phyloP scores from a whole-genome alignment of 1,140 invertebrate species.

The Drosophila malerkotliana region DNA sequence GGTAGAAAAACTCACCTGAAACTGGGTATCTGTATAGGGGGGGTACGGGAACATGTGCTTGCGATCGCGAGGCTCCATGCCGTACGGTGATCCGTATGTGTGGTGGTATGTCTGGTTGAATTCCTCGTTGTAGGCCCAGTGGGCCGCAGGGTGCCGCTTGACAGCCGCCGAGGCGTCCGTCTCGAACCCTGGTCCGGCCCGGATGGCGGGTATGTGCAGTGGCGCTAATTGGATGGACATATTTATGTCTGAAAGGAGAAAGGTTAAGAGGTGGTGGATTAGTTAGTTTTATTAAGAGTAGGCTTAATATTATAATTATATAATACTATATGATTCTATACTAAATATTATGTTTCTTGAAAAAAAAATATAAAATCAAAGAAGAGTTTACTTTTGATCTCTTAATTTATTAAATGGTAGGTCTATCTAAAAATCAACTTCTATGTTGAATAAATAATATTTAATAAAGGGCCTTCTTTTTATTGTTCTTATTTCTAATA shows the following conservation, averaged over 20 bases:
- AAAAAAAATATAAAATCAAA: too few relatives aligned
- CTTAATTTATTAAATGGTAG: too few relatives aligned
- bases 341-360: not conserved
- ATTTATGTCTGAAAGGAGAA: conserved; percentile 66
- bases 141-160: conserved; percentile 81
- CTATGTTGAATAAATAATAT: not conserved
- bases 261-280: not conserved
- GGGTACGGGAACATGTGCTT: conserved; percentile 83
- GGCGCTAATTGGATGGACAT: conserved; percentile 83
- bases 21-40: conserved; percentile 82
- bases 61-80: conserved; percentile 80
- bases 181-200: conserved; percentile 81
- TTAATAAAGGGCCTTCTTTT: too few relatives aligned
- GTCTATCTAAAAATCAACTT: too few relatives aligned
- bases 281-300: not conserved
- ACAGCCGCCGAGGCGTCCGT: conserved; percentile 78
- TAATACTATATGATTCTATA: too few relatives aligned
- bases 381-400: too few relatives aligned
- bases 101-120: conserved; percentile 76
- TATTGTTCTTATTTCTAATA: not conserved
- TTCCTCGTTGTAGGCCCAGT: conserved; percentile 80
- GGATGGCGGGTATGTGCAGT: conserved; percentile 83
- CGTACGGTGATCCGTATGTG: conserved; percentile 70
- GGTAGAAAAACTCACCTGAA: conserved; percentile 70
- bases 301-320: too few relatives aligned